Conservation (phyloP, 1,140 invertebrate species). For the Drosophila bocki region DNA sequence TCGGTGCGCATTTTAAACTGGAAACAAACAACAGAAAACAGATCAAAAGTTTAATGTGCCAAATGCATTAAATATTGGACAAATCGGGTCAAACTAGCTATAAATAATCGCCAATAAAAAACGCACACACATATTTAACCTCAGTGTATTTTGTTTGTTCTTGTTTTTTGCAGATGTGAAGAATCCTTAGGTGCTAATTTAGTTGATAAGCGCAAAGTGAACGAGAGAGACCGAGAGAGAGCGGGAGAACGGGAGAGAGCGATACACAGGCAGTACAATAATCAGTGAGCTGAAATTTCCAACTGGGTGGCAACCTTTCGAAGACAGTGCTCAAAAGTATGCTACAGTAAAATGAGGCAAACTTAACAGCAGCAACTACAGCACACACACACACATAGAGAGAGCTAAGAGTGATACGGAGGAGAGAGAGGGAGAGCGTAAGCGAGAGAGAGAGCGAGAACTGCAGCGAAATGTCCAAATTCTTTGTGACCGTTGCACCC, state of each 20-base stretch:
- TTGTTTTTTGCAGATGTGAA: constrained; percentile 77
- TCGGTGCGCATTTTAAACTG: constrained; percentile 41
- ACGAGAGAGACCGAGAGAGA: background rate
- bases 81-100: constrained; percentile 41
- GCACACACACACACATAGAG: constrained; percentile 1
- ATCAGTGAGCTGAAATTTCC: constrained; percentile 35
- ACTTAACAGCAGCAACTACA: constrained; percentile 29
- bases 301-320: constrained; percentile 58
- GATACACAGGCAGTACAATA: constrained; percentile 72
- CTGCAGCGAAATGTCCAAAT: constrained; percentile 82
- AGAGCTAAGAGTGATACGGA: constrained; percentile 24
- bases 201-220: constrained; percentile 79
- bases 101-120: constrained; percentile 22
- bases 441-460: constrained; percentile 17
- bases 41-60: constrained; percentile 73
- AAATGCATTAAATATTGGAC: constrained; percentile 65
- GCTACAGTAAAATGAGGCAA: constrained; percentile 52
- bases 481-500: constrained; percentile 66
- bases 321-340: constrained; percentile 65
- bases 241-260: constrained; percentile 18
- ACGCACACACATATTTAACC: constrained; percentile 9
- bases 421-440: constrained; percentile 25
- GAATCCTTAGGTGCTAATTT: constrained; percentile 85
- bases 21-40: constrained; percentile 34
- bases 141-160: constrained; percentile 28